Conservation (phyloP, 2,888 invertebrate species). For the Stenichneumon culpator region DNA sequence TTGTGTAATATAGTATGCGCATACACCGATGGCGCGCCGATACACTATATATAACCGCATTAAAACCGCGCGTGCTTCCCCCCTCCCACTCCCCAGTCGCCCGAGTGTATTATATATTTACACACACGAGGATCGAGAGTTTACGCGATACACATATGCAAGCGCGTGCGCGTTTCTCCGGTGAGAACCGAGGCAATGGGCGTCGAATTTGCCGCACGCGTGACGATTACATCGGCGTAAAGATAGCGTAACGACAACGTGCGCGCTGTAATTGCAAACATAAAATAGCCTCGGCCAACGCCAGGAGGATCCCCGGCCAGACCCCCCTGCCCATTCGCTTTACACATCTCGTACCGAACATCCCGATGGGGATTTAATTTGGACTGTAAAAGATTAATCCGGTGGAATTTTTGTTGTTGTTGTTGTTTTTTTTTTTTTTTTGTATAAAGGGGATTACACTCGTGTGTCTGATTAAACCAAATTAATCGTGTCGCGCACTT, state of each 20-base stretch:
- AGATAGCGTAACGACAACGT: constrained; percentile 67
- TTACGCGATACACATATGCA: not conserved
- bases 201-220: constrained; percentile 65
- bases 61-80: constrained; percentile 24
- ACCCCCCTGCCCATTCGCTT: constrained; percentile 12
- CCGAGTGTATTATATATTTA: constrained; percentile 27
- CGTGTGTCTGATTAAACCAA: constrained; percentile 44
- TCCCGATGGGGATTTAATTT: constrained; percentile 40
- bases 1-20: constrained; percentile 41
- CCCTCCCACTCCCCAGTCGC: not conserved
- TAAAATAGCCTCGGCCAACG: constrained; percentile 55
- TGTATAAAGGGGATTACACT: constrained; percentile 3
- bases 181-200: constrained; percentile 35
- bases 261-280: constrained; percentile 62
- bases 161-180: not conserved
- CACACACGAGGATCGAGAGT: not conserved
- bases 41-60: constrained; percentile 37
- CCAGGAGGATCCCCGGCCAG: constrained; percentile 38
- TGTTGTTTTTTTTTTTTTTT: constrained; percentile 10
- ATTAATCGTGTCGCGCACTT: constrained; percentile 16
- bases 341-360: constrained; percentile 5
- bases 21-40: constrained; percentile 33
- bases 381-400: constrained; percentile 51
- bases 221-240: constrained; percentile 68
- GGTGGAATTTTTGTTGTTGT: not conserved